Percentiles rank a stretch among this genome's conserved stretches.
phyloP scores from a whole-genome alignment of 2,113 vertebrate genomes.

The Indri indri region DNA sequence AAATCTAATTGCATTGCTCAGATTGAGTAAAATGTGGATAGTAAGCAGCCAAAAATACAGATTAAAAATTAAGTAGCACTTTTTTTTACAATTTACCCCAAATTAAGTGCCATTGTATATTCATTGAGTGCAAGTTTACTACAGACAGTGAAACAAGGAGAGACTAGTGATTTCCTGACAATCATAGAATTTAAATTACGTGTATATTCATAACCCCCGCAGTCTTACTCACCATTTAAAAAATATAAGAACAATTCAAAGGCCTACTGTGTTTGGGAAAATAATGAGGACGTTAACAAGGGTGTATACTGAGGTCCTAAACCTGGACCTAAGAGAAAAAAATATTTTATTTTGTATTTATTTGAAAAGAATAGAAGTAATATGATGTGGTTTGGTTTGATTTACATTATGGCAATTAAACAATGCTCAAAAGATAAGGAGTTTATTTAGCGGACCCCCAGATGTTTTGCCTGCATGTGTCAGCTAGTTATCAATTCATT shows the following conservation, averaged over 20 bases:
- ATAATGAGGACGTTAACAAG: background rate
- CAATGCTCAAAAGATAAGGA: background rate
- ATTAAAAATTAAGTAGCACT: background rate
- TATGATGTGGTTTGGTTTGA: background rate
- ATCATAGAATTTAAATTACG: background rate
- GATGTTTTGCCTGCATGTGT: background rate
- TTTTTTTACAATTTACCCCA: background rate
- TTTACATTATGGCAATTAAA: background rate
- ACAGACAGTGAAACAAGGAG: background rate
- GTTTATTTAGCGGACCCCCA: background rate
- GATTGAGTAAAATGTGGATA: slow-evolving; percentile 5
- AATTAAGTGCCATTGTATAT: background rate
- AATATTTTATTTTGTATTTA: background rate
- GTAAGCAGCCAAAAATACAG: background rate
- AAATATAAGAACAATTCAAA: background rate
- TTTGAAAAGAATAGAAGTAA: background rate
- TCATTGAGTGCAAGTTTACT: background rate
- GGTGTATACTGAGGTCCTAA: background rate
- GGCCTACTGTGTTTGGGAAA: background rate
- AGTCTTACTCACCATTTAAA: background rate
- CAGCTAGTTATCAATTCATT: background rate
- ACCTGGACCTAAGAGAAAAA: background rate
- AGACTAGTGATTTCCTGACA: background rate
- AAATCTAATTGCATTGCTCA: background rate
- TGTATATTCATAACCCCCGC: background rate